Conservation (phyloP, 2,888 invertebrate genomes). For the Eulithis prunata region DNA sequence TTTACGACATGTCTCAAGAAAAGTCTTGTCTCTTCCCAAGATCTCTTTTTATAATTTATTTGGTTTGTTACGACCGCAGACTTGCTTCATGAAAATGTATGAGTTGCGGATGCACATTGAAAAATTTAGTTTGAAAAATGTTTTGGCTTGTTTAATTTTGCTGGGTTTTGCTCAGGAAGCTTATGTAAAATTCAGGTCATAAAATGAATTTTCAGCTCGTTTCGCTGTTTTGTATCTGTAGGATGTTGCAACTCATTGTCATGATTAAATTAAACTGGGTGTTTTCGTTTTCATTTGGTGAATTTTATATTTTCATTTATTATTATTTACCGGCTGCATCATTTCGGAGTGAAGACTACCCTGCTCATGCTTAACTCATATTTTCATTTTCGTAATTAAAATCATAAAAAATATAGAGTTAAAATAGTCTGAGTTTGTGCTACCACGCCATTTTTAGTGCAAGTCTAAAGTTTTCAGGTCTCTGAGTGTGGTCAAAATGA, state of each 20-base stretch:
- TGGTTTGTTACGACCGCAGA: conserved; percentile 71
- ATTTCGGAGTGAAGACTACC: conserved; percentile 3
- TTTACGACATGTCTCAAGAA: conserved; percentile 81
- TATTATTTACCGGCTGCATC: conserved; percentile 10
- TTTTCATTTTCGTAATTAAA: no score
- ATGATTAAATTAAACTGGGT: conserved; percentile 23
- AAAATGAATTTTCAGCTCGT: conserved; percentile 27
- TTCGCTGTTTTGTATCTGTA: conserved; percentile 17
- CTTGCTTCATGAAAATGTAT: conserved; percentile 66
- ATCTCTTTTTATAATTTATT: conserved; percentile 82
- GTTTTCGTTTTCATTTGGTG: conserved; percentile 19
- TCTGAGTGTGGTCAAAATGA: conserved; percentile 1
- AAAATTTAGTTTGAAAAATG: conserved; percentile 49
- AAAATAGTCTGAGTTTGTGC: not conserved
- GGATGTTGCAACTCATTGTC: conserved; percentile 28
- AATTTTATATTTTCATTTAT: conserved; percentile 17
- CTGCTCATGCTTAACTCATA: not conserved
- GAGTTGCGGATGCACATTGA: conserved; percentile 53
- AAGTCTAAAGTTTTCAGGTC: no score
- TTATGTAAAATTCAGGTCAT: conserved; percentile 35
- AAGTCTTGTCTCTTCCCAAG: conserved; percentile 73
- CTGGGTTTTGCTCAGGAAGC: conserved; percentile 16
- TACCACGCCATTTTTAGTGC: not conserved
- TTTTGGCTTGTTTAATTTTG: conserved; percentile 30
- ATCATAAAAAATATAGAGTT: no score